A percentile compares a stretch with the other conserved stretches of the same genome.
phyloP scores from a whole-genome alignment of 2,113 vertebrate species.

The Cyphomyrus discorhynchus region DNA sequence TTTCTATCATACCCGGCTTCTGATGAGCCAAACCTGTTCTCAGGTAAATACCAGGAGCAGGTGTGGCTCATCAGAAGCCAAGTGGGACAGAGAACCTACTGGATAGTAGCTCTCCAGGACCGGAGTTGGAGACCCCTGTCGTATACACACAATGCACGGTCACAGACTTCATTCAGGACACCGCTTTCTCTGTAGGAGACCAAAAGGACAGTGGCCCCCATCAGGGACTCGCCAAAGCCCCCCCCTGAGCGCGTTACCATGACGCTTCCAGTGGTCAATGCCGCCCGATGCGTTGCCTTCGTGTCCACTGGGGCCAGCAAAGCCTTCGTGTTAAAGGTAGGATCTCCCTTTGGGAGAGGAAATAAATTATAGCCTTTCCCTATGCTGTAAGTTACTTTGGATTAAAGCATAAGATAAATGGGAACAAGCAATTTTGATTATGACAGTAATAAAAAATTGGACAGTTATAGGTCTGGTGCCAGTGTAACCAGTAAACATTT shows the following conservation, averaged over 20 bases:
- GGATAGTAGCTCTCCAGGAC: no score
- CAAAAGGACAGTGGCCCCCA: constrained; percentile 73
- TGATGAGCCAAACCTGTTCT: no score
- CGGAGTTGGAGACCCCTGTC: background rate
- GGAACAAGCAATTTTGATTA: background rate
- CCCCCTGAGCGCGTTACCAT: constrained; percentile 76
- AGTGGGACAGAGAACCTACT: no score
- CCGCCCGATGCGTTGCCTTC: constrained; percentile 73
- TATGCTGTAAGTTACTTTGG: background rate
- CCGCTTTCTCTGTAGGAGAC: constrained; percentile 60
- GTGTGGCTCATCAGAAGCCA: no score
- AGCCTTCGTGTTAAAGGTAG: constrained; percentile 77
- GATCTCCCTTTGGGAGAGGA: background rate
- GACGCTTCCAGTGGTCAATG: constrained; percentile 78
- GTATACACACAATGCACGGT: background rate
- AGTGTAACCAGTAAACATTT: no score
- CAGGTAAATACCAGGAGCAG: no score
- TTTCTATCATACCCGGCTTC: no score
- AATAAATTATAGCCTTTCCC: background rate
- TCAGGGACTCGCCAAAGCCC: constrained; percentile 83
- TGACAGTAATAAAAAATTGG: background rate
- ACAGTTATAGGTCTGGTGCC: background rate
- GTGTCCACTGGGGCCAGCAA: constrained; percentile 84
- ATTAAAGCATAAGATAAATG: background rate
- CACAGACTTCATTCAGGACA: background rate